Evolutionary conservation across 1,140 invertebrate species (phyloP).

Genomic region (Dysdera silvatica): DNA sequence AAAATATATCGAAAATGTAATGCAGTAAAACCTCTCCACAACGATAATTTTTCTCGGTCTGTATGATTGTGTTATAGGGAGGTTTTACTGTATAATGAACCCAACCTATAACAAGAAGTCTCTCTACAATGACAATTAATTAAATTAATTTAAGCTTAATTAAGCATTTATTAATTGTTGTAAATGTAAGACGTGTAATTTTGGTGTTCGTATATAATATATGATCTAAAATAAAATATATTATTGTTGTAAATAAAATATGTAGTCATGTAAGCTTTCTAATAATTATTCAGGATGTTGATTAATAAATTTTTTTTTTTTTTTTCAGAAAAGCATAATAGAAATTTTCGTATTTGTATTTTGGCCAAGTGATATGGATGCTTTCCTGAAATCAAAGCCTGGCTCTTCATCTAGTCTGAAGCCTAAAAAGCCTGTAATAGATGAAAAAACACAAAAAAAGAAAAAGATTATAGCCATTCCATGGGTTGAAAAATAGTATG

Average conservation of each 20-base stretch:
- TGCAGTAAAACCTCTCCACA: too few relatives aligned
- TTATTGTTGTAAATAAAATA: not conserved
- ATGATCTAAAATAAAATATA: not conserved
- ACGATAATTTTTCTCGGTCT: too few relatives aligned
- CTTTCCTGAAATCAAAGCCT: constrained; percentile 19
- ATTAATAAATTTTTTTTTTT: too few relatives aligned
- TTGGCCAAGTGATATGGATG: constrained; percentile 8
- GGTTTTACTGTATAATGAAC: too few relatives aligned
- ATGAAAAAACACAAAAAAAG: constrained; percentile 12
- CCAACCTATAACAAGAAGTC: too few relatives aligned
- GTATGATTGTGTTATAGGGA: too few relatives aligned
- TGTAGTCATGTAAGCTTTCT: not conserved
- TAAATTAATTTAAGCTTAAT: too few relatives aligned
- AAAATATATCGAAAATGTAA: too few relatives aligned
- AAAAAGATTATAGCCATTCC: constrained; percentile 52
- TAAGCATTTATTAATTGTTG: too few relatives aligned
- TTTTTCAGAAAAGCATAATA: too few relatives aligned
- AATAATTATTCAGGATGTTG: not conserved
- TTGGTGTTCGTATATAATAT: not conserved
- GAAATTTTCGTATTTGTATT: not conserved
- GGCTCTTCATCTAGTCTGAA: constrained; percentile 7
- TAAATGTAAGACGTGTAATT: not conserved
- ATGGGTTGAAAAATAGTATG: constrained; percentile 89
- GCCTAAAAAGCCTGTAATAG: not conserved
- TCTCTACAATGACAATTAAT: too few relatives aligned